Base-by-base conservation (phyloP, 2,888 invertebrate genomes). In the Agonopterix alstromeriana region DNA sequence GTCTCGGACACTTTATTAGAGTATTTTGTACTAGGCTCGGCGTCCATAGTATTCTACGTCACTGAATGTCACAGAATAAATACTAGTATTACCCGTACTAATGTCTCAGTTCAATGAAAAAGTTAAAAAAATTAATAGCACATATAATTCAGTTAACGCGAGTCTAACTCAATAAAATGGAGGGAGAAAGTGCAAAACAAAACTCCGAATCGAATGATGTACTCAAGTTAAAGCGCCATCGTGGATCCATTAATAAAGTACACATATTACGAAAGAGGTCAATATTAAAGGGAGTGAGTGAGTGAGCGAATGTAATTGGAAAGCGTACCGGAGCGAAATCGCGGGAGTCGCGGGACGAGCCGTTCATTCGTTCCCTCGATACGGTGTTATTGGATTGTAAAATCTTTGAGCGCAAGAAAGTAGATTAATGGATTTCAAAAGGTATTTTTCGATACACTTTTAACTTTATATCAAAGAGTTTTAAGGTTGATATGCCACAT, bases 221-320 rank as follows among this genome's bases (percentile, higher is more conserved):
- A 50, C 36, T 43, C 10, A 48, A 43, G 10, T 60, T 65, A 65
- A 38, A 36, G 45, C 11, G 10, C 43, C 50, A 9, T 38, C 38
- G 45, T 50, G 51, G 56, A 56, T 59, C 67, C 73, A 73, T 74
- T 75, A 73, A 73, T 71, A 73, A 70, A 71, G 60, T 54, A 73
- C 62, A 70, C 67, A 65, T 62, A 69, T 66, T 68, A 67, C 57
- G 56, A 60, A 52, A 50, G 54, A 58, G 57, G 63, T 57, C 60
- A 63, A 63, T 65, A 69, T 65, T 67, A 62, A 61, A 48, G 47
- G 50, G 56, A 53, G 53, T 55, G 45, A 52, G 45, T 36, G 46
- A 44, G 50, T 36, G 47, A 50, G 48, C 36, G 52, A 57, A 57
- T 58, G 58, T 62, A 64, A 67, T 70, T 68, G 61, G 61, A 67